Evolutionary conservation across 2,113 vertebrate species (phyloP).

Genomic region (Ascaphus truei): DNA sequence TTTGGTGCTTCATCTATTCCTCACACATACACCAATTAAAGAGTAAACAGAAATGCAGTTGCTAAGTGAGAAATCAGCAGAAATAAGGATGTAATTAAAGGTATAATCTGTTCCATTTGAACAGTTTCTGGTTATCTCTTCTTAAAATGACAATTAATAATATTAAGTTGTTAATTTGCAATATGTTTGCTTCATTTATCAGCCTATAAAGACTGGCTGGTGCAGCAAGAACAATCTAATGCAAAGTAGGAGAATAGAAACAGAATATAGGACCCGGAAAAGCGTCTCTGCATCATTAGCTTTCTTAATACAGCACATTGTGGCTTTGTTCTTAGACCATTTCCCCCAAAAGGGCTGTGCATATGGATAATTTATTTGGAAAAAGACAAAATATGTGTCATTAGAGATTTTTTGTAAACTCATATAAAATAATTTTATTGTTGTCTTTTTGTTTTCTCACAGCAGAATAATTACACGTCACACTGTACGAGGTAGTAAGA

Average conservation of each 20-base stretch:
- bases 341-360: too few relatives aligned
- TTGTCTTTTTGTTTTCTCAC: too few relatives aligned
- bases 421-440: too few relatives aligned
- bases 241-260: conserved; percentile 9
- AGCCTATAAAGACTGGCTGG: conserved; percentile 53
- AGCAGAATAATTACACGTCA: too few relatives aligned
- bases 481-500: too few relatives aligned
- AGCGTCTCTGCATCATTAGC: conserved; percentile 8
- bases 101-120: conserved; percentile 69
- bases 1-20: conserved; percentile 59
- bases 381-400: too few relatives aligned
- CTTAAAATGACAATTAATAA: conserved; percentile 67
- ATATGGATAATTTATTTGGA: too few relatives aligned
- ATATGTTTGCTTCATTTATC: conserved; percentile 45
- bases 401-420: too few relatives aligned
- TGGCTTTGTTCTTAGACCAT: too few relatives aligned
- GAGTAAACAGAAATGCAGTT: conserved; percentile 53
- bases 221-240: conserved; percentile 55
- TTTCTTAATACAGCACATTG: not conserved
- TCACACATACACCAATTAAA: conserved; percentile 59
- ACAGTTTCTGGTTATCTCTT: conserved; percentile 56
- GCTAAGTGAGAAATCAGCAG: conserved; percentile 58
- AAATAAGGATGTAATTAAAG: conserved; percentile 70
- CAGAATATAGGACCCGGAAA: not conserved
- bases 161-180: conserved; percentile 57